Base-by-base conservation (phyloP, 2,888 invertebrate species). In the Polietes domitor region DNA sequence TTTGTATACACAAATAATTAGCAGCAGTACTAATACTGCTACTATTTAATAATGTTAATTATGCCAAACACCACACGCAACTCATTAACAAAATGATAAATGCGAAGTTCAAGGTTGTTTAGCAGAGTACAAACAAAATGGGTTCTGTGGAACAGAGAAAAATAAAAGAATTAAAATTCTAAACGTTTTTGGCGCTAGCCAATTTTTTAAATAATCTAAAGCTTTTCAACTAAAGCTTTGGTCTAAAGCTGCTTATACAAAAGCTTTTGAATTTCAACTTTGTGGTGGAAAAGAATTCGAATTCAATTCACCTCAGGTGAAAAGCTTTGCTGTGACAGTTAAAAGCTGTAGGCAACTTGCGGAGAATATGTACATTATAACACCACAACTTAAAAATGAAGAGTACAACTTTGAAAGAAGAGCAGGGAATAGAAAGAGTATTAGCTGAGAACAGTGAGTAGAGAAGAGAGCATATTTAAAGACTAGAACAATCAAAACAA, bases 51-150 rank as follows among this genome's bases (percentile, higher is more conserved):
- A 24, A 43, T 43, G 65, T 15, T 68, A 43, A 43, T 43, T 68
- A 37, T 41, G 19, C 21, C 2, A 37, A n/a, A 37, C 65, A 41
- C 55, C 55, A 55, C 37, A 26, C 26, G 37, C 61, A 55, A 10
- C 12, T 53, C 15, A 65, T 15, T 41, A 9, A 65, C 17, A 65
- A 41, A 19, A 68, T 24, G 37, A 19, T 41, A 71, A 53, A 50
- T 37, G 4, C 80, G 63, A 85, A 85, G 85, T 85, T 85, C 82
- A 85, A 85, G 85, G 78, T 78, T 61, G 63, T 47, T 32, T 47
- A 53, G 43, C 41, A 76, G 32, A n/a, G 2, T 26, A 71, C 26
- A 50, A 28, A 72, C n/a, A 55, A 72, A 73, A 9, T 55, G 15
- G 21, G 19, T 55, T 55, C 55, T 55, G 4, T 17, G n/a, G 7